These are phyloP conservation scores for Bufo gargarizans DNA, from an alignment of 2,113 vertebrate species.

Conservation along the genomic window DNA sequence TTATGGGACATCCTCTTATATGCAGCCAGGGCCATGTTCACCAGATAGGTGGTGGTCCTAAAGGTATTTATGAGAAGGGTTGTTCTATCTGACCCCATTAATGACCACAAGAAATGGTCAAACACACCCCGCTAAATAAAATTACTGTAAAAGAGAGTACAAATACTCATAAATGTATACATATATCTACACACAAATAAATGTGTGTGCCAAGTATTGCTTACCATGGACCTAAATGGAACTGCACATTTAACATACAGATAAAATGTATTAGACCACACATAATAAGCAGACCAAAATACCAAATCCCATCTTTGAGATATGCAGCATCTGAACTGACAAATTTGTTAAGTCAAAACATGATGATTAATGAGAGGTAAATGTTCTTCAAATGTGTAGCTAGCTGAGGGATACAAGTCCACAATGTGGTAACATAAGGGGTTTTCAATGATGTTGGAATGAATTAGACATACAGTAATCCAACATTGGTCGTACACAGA, in stretches of 20 bases:
- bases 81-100: background rate
- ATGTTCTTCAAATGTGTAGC: constrained; percentile 33
- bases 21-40: too few species aligned
- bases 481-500: constrained; percentile 69
- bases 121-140: background rate
- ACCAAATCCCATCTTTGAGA: background rate
- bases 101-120: background rate
- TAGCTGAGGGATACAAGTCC: constrained; percentile 6
- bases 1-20: too few species aligned
- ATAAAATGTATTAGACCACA: background rate
- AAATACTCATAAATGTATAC: background rate
- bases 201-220: background rate
- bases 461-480: constrained; percentile 74
- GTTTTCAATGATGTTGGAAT: constrained; percentile 55
- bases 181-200: background rate
- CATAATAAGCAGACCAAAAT: background rate
- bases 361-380: constrained; percentile 42
- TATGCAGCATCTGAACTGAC: background rate
- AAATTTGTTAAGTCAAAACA: constrained; percentile 1
- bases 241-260: constrained; percentile 43
- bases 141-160: background rate
- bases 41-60: background rate
- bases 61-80: background rate
- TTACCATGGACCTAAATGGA: constrained; percentile 1
- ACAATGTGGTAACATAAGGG: constrained; percentile 41